Evolutionary conservation across 2,797 vertebrate genomes (phyloP).

Genomic region (Sebastes oblongus): DNA sequence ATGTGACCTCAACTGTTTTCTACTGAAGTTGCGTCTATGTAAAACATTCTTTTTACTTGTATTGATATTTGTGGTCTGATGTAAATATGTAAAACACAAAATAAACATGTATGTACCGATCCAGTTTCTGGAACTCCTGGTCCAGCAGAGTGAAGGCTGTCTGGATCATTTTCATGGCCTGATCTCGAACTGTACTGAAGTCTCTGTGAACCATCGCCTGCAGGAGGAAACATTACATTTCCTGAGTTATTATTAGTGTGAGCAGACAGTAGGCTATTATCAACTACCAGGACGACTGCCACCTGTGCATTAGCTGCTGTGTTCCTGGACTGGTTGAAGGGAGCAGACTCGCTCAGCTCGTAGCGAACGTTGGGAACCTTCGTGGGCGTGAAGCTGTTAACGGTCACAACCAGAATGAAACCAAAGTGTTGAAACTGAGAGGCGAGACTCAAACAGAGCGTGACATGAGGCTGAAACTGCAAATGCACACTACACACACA

Average conservation of each 20-base stretch:
- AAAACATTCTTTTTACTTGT: background rate
- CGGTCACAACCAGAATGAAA: slow-evolving; percentile 40
- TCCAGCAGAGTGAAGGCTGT: slow-evolving; percentile 79
- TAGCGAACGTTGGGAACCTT: slow-evolving; percentile 83
- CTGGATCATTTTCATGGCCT: slow-evolving; percentile 80
- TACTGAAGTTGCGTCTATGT: background rate
- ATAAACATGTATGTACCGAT: slow-evolving; percentile 62
- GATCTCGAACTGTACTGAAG: slow-evolving; percentile 72
- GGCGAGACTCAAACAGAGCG: slow-evolving; percentile 9
- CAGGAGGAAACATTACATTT: background rate
- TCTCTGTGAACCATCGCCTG: slow-evolving; percentile 66
- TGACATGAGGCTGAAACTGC: slow-evolving; percentile 8
- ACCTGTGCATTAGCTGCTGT: slow-evolving; percentile 18
- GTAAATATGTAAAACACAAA: background rate
- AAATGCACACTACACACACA: background rate
- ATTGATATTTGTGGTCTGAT: background rate
- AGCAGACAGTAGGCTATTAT: background rate
- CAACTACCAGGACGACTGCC: background rate
- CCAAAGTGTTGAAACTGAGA: slow-evolving; percentile 20
- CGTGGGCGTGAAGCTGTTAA: slow-evolving; percentile 77
- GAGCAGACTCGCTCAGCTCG: slow-evolving; percentile 67
- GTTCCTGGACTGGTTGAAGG: slow-evolving; percentile 2
- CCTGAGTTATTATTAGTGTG: background rate
- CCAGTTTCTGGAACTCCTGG: slow-evolving; percentile 81
- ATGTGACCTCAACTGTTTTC: background rate